Conservation (phyloP, 2,888 invertebrate species). For the Syrphus vitripennis region DNA sequence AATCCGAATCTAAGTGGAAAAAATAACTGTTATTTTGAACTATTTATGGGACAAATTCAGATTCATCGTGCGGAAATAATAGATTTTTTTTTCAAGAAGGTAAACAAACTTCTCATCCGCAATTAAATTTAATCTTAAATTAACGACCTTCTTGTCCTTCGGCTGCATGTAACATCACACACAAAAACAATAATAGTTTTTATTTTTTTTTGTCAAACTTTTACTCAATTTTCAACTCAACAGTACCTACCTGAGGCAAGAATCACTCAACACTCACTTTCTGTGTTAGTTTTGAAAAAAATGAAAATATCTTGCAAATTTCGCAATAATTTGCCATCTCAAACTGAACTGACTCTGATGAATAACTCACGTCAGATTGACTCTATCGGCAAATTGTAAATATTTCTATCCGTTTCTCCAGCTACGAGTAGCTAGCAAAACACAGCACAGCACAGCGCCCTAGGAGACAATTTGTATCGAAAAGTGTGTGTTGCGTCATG, state of each 20-base stretch:
- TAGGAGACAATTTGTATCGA: constrained; percentile 15
- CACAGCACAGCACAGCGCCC: not conserved
- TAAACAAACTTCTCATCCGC: constrained; percentile 24
- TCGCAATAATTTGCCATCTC: not conserved
- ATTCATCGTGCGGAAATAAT: constrained; percentile 49
- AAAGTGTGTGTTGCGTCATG: constrained; percentile 23
- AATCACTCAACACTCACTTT: constrained; percentile 29
- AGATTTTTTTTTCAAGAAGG: not conserved
- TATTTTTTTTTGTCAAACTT: not conserved
- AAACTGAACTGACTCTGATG: not conserved
- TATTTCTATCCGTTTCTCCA: not conserved
- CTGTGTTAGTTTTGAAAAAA: constrained; percentile 7
- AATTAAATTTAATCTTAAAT: constrained; percentile 27
- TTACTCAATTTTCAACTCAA: constrained; percentile 9
- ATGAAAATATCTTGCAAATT: not conserved
- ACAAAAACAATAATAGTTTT: not conserved
- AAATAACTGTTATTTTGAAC: constrained; percentile 17
- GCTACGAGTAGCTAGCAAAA: not conserved
- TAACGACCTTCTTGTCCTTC: constrained; percentile 42
- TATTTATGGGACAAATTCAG: constrained; percentile 31
- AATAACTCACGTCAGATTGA: constrained; percentile 17
- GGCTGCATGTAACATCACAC: constrained; percentile 6
- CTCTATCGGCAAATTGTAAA: not conserved
- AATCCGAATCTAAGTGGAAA: constrained; percentile 21
- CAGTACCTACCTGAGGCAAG: constrained; percentile 12